phyloP scores from a whole-genome alignment of 2,888 invertebrate species.

The Plagodis pulveraria region DNA sequence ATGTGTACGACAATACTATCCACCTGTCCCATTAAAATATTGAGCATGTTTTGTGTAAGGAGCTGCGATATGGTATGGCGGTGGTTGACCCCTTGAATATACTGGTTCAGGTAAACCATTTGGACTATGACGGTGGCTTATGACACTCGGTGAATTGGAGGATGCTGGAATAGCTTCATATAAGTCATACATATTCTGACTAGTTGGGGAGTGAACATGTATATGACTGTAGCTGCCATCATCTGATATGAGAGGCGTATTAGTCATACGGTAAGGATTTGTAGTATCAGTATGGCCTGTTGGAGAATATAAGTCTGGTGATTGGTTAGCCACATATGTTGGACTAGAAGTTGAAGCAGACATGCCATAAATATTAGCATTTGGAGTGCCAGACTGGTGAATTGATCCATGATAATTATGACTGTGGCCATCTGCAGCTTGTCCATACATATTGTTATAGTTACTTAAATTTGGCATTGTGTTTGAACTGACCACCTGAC shows the following conservation, averaged over 20 bases:
- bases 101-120: constrained; percentile 67
- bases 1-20: constrained; percentile 62
- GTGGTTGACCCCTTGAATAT: constrained; percentile 85
- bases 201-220: constrained; percentile 72
- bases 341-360: constrained; percentile 68
- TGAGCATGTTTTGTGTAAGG: constrained; percentile 92
- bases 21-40: constrained; percentile 84
- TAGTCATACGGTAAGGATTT: constrained; percentile 80
- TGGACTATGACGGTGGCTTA: constrained; percentile 72
- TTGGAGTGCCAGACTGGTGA: constrained; percentile 63
- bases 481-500: constrained; percentile 77
- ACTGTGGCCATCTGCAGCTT: constrained; percentile 51
- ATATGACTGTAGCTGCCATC: constrained; percentile 79
- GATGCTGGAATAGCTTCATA: constrained; percentile 76
- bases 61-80: constrained; percentile 94
- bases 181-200: constrained; percentile 79
- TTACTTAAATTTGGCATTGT: constrained; percentile 81
- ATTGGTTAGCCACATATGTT: constrained; percentile 75
- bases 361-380: constrained; percentile 71
- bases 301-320: constrained; percentile 78
- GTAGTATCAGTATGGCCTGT: constrained; percentile 80
- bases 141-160: constrained; percentile 70
- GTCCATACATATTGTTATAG: constrained; percentile 66
- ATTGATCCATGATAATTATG: constrained; percentile 62
- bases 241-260: constrained; percentile 77